phyloP scores from a whole-genome alignment of 1,140 invertebrate species.

The Arctopsyche grandis region DNA sequence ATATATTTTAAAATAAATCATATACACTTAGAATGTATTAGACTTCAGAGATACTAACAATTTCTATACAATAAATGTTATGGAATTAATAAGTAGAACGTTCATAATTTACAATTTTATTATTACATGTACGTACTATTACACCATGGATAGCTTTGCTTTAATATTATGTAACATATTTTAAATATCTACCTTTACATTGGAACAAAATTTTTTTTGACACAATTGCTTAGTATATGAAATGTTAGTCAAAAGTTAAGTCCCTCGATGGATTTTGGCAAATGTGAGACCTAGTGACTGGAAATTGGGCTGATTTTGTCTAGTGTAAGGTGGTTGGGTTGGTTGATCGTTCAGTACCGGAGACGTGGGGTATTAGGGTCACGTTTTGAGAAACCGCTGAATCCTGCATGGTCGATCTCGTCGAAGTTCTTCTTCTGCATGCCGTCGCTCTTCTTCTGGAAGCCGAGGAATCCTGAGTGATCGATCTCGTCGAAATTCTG shows the following conservation, averaged over 20 bases:
- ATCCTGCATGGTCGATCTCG: conserved; percentile 47
- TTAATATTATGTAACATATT: background rate
- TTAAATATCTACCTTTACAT: background rate
- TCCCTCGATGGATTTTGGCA: background rate
- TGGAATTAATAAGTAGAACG: background rate
- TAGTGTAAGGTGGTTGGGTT: background rate
- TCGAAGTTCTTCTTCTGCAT: conserved; percentile 52
- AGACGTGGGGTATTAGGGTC: conserved; percentile 9
- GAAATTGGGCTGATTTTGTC: too few species aligned
- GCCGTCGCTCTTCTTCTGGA: conserved; percentile 50
- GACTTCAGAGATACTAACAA: background rate
- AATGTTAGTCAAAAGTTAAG: background rate
- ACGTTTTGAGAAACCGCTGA: conserved; percentile 47
- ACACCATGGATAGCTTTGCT: background rate
- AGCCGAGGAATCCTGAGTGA: conserved; percentile 44
- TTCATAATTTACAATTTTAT: background rate
- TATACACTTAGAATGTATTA: too few species aligned
- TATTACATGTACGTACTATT: background rate
- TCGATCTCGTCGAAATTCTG: conserved; percentile 64
- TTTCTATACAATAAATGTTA: background rate
- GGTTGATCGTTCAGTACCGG: background rate
- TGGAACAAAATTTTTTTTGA: background rate
- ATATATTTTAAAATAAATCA: too few species aligned
- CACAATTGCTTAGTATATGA: background rate
- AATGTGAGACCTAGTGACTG: background rate